Base-by-base conservation (phyloP, 1,140 invertebrate genomes). In the Cyclargus thomasi region DNA sequence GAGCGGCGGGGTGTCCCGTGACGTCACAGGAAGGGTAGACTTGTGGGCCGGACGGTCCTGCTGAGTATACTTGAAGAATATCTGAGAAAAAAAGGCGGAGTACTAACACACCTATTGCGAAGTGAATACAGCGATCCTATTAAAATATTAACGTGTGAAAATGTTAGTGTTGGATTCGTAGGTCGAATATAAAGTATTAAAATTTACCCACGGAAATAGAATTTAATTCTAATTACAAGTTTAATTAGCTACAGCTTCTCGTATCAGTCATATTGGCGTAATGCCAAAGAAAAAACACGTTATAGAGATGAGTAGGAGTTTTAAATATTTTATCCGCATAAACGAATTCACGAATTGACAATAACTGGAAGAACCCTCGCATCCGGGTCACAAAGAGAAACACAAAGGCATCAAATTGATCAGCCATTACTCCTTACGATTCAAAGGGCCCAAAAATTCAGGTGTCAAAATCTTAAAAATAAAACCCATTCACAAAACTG, bases 381-480 rank as follows among this genome's bases (percentile, higher is more conserved):
- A 80, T 82, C 78, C 78, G 75, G 77, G 53, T 55, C 69, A 74
- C 71, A 69, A 70, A 59, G 55, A 63, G 47, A n/a, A 57, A 70
- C 63, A 81, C 76, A 82, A 85, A 75, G 75, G 74, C 70, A 59
- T 70, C 72, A 76, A 79, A 87, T 81, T 80, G 82, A 85, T 81
- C 81, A 78, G 77, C 72, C 69, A 59, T 59, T 59, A 59, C 55
- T 59, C 55, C 18, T 77, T 77, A 74, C 74, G 71, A 69, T 69
- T 73, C 67, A 78, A 79, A 81, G 72, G 74, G 76, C 78, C 63
- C 55, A 35, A 67, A 73, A 79, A 79, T 85, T 87, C 86, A 85
- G 86, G 86, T 88, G 86, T 88, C 83, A 86, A 80, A 81, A 77
- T 74, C 64, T 72, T 70, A 73, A 79, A 76, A 81, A 84, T 76